Base-by-base conservation (phyloP, 2,797 vertebrate species). In the Pagetopsis macropterus region DNA sequence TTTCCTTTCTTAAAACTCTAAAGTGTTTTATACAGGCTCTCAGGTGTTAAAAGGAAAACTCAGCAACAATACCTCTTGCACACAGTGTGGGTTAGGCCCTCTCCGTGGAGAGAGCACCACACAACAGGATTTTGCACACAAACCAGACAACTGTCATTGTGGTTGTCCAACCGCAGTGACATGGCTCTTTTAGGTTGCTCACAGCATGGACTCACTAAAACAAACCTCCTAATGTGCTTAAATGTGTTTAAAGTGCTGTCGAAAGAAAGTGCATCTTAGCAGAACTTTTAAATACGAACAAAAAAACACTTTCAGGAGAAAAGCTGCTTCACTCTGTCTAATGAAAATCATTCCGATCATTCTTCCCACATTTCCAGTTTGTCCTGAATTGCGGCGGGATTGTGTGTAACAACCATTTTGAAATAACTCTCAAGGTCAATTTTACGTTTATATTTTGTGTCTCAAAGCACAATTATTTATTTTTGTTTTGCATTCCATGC, bases 141-240 rank as follows among this genome's bases (percentile, higher is more conserved):
- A 69, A 56, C 50, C 64, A 75, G 19, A 23, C 40, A 58, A 64
- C 73, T 33, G 83, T 89, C 86, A 86, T 70, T 84, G 86, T 80
- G 85, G 88, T 70, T 9, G 5, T 31, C n/a, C 52, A 12, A 77
- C 81, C 87, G 82, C 83, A 14, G 54, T 90, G 90, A 91, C 76
- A 33, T 68, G 59, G 80, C 78, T 63, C 33, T 80, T 70, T 43
- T 60, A 45, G 57, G 51, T 8, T 76, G 46, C 70, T 55, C 63
- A 31, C 33, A 43, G 19, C 27, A 21, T 70, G 58, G 40, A 78
- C 68, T 67, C 55, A 23, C 43, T 44, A 8, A 67, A 57, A 67
- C 48, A 55, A 61, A 84, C 81, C 67, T 84, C 76, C 62, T 21
- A 13, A 78, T 72, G 48, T 51, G 2, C n/a, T 48, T 40, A 45